Evolutionary conservation across 2,888 invertebrate species (phyloP).

Genomic region (Rhamphomyia laevipes): DNA sequence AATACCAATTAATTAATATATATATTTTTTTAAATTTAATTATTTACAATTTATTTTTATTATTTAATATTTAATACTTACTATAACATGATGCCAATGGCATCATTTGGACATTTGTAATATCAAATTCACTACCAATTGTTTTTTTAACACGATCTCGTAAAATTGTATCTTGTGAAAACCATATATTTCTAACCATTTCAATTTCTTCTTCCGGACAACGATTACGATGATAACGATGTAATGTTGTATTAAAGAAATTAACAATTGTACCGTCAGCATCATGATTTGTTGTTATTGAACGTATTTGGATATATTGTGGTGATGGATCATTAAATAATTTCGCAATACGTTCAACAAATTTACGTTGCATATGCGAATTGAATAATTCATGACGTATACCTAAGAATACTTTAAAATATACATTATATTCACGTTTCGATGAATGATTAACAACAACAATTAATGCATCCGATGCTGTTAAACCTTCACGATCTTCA

Average conservation of each 20-base stretch:
- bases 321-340: slow-evolving; percentile 67
- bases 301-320: slow-evolving; percentile 59
- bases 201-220: slow-evolving; percentile 73
- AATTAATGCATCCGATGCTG: slow-evolving; percentile 66
- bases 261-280: slow-evolving; percentile 55
- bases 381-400: slow-evolving; percentile 56
- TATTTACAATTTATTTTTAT: background rate
- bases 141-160: slow-evolving; percentile 43
- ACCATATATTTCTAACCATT: slow-evolving; percentile 55
- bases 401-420: slow-evolving; percentile 70
- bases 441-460: slow-evolving; percentile 59
- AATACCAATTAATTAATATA: no score
- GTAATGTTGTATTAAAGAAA: slow-evolving; percentile 65
- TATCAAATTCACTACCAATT: slow-evolving; percentile 52
- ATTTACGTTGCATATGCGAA: slow-evolving; percentile 65
- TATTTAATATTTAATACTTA: slow-evolving; percentile 21
- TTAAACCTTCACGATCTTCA: slow-evolving; percentile 59
- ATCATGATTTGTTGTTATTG: slow-evolving; percentile 41
- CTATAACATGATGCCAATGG: slow-evolving; percentile 44
- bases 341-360: slow-evolving; percentile 66
- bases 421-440: slow-evolving; percentile 54
- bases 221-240: slow-evolving; percentile 31
- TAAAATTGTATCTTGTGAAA: slow-evolving; percentile 47
- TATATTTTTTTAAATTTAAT: no score
- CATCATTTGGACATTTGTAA: slow-evolving; percentile 41